Conservation (phyloP, 1,140 invertebrate genomes). For the Marisa cornuarietis region DNA sequence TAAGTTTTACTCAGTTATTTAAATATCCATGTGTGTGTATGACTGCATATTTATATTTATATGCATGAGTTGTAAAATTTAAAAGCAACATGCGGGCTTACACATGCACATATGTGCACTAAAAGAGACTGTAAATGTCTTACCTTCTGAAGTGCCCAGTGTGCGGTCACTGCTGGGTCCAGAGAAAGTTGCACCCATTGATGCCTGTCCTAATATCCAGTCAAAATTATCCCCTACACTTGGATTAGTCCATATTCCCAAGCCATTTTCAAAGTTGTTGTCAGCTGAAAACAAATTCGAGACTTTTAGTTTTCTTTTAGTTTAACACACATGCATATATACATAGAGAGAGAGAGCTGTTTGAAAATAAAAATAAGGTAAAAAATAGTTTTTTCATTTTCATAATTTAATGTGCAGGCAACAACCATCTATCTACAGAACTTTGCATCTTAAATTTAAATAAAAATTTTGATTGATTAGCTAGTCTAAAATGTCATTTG, state of each 20-base stretch:
- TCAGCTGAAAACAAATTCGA: slow-evolving; percentile 35
- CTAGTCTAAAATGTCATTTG: no score
- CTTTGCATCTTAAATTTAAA: no score
- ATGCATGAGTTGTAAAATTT: no score
- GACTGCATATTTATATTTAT: not conserved
- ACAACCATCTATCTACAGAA: no score
- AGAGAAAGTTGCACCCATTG: slow-evolving; percentile 42
- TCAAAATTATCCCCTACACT: slow-evolving; percentile 53
- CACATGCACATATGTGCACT: not conserved
- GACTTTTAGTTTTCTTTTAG: not conserved
- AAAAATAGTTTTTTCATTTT: no score
- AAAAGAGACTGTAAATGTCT: not conserved
- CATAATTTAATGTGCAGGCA: no score
- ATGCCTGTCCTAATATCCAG: slow-evolving; percentile 50
- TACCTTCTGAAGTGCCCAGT: slow-evolving; percentile 30
- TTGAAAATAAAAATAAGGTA: no score
- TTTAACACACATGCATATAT: not conserved
- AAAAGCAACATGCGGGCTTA: no score
- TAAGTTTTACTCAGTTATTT: no score
- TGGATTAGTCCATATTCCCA: slow-evolving; percentile 52
- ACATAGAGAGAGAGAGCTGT: no score
- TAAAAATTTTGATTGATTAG: no score
- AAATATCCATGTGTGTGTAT: not conserved
- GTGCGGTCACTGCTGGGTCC: slow-evolving; percentile 59
- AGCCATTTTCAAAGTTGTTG: slow-evolving; percentile 50